Evolutionary conservation across 1,140 invertebrate genomes (phyloP), one percentile per base, ranked within the genome.

Genomic region (Alviniconcha marisindica): DNA sequence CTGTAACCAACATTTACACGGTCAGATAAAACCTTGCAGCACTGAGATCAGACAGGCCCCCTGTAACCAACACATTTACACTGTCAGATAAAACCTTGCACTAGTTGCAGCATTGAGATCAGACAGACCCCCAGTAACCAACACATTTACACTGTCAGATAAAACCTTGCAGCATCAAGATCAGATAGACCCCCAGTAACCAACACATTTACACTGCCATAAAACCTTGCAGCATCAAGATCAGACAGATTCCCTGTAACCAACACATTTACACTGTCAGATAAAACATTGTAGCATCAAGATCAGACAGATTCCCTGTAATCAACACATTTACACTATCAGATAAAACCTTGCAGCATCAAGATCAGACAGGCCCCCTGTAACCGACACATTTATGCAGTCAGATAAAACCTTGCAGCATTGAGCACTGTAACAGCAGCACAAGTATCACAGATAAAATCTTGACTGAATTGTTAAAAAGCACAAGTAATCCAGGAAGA

Each of bases 201-300:
- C 38, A 1, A 77, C 28, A n/a, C n/a, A 36, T 10, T 14, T 33
- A 38, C 71, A 28, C n/a, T n/a, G n/a, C n/a, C n/a, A n/a, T 94
- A 88, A 98, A 98, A 91, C 97, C 95, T 84, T 97, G 95, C 96
- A 99, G 97, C 98, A 99, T 99, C 38, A 97, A 94, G 44, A 99
- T 96, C n/a, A 99, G 96, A 0, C 96, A 96, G 33, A 97, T 97
- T 44, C 97, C 97, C 96, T 94, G 90, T 1, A 88, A 85, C 79
- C 33, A 0, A 76, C n/a, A n/a, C n/a, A 38, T 15, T 33, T 12
- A 28, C 66, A 10, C n/a, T n/a, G n/a, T n/a, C n/a, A n/a, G 0
- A 99, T 94, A 88, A 98, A 98, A 91, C 97, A 95, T 83, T 97
- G 95, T 96, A 99, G 97, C 98, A 99, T 99, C 36, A 97, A 94